These are phyloP conservation scores for Meriones psammophilus DNA, from an alignment of 2,797 vertebrate genomes.

Conservation along the genomic window DNA sequence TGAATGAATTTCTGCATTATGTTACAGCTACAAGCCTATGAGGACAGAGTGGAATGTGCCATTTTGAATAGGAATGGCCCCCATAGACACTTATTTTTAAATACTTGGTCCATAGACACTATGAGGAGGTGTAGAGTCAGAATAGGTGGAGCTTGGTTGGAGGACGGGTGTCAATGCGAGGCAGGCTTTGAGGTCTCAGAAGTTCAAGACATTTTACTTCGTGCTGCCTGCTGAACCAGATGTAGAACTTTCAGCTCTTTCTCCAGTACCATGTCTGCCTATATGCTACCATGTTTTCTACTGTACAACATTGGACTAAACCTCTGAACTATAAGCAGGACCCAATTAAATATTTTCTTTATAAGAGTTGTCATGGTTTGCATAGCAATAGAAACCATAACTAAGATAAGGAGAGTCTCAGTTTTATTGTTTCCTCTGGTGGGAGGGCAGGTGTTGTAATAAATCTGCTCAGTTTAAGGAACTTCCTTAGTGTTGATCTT, in stretches of 20 bases:
- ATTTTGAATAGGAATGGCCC: neutral
- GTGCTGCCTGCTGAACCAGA: neutral
- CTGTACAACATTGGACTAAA: neutral
- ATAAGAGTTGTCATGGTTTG: neutral
- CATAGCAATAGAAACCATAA: neutral
- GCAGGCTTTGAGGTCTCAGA: neutral
- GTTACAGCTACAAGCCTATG: neutral
- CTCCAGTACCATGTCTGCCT: neutral
- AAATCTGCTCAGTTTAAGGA: neutral
- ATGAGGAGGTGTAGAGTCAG: neutral
- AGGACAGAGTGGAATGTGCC: neutral
- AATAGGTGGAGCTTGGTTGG: neutral
- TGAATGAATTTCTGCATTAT: neutral
- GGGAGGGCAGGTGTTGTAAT: neutral
- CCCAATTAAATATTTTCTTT: neutral
- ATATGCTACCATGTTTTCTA: neutral
- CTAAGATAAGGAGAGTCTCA: neutral
- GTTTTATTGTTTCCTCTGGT: neutral
- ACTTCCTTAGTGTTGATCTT: neutral
- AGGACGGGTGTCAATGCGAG: neutral
- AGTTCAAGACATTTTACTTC: neutral
- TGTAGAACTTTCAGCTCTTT: neutral
- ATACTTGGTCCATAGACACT: neutral
- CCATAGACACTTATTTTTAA: neutral
- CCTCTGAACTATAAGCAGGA: neutral